These are phyloP conservation scores for Chloropsis cyanopogon DNA, from an alignment of 2,113 vertebrate genomes.

Conservation along the genomic window DNA sequence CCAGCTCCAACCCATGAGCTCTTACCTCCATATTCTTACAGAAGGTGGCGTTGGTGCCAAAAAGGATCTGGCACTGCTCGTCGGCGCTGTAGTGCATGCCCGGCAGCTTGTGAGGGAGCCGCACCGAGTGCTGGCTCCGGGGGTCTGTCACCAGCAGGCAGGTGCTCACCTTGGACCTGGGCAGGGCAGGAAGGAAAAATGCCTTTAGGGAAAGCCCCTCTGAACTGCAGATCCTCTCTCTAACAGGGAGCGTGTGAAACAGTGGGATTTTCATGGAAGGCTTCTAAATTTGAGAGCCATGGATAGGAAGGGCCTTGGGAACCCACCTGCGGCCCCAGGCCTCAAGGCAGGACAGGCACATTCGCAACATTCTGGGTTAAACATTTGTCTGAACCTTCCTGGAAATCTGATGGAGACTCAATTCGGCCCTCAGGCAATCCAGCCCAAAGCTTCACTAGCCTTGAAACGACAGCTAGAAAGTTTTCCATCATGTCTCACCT, in stretches of 20 bases:
- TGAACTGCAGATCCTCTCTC: background rate
- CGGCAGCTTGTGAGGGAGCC: slow-evolving; percentile 89
- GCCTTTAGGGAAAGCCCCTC: background rate
- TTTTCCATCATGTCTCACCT: background rate
- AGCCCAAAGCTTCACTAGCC: background rate
- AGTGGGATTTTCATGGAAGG: background rate
- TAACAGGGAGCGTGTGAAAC: background rate
- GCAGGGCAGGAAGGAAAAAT: background rate
- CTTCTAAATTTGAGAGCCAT: background rate
- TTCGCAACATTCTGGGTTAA: background rate
- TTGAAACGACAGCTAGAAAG: background rate
- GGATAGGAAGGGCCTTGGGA: background rate
- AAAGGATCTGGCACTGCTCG: slow-evolving; percentile 96
- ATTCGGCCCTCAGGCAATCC: background rate
- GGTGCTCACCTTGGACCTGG: slow-evolving; percentile 91
- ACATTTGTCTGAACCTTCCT: background rate
- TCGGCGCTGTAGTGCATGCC: slow-evolving; percentile 97
- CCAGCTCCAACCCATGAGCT: background rate
- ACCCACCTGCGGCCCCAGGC: background rate
- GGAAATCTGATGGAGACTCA: background rate
- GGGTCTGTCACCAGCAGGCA: slow-evolving; percentile 89
- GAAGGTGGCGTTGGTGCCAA: slow-evolving; percentile 94
- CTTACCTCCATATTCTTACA: slow-evolving; percentile 96
- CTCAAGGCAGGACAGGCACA: background rate
- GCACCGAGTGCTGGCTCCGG: slow-evolving; percentile 79